Conservation (phyloP, 2,113 vertebrate species). For the Vanacampus margaritifer region DNA sequence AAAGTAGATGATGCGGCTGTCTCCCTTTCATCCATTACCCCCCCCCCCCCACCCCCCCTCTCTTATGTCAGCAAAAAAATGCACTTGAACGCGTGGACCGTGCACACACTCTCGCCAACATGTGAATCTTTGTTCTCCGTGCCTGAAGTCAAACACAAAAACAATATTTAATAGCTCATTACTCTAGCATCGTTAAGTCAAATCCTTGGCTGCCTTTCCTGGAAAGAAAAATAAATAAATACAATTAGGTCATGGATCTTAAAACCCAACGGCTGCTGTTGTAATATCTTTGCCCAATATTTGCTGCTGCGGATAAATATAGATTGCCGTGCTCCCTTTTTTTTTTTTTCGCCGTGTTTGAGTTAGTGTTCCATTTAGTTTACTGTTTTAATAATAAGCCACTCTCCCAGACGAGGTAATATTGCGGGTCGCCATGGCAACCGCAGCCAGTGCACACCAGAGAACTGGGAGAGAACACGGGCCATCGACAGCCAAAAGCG, state of each 20-base stretch:
- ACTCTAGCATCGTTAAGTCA: slow-evolving; percentile 11
- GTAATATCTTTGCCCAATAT: slow-evolving; percentile 2
- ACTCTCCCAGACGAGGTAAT: slow-evolving; percentile 33
- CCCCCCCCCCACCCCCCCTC: too few species aligned
- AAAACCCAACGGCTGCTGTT: slow-evolving; percentile 17
- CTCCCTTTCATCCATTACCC: slow-evolving; percentile 45
- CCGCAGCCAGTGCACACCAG: slow-evolving; percentile 24
- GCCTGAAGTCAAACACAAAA: slow-evolving; percentile 13
- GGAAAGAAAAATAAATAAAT: slow-evolving; percentile 16
- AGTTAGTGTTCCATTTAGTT: slow-evolving; percentile 32
- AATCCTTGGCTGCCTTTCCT: slow-evolving; percentile 12
- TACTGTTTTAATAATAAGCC: slow-evolving; percentile 34
- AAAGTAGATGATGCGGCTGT: slow-evolving; percentile 59
- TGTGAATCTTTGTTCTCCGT: slow-evolving; percentile 13
- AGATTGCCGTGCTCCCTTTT: slow-evolving; percentile 19
- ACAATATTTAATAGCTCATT: slow-evolving; percentile 14
- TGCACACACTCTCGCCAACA: slow-evolving; percentile 19
- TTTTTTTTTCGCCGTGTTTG: slow-evolving; percentile 21
- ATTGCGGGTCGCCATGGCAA: slow-evolving; percentile 44
- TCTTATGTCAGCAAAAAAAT: slow-evolving; percentile 70
- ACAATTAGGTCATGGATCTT: slow-evolving; percentile 19
- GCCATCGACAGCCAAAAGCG: slow-evolving; percentile 16
- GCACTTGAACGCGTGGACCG: slow-evolving; percentile 49
- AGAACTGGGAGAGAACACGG: slow-evolving; percentile 26
- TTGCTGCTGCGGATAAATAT: slow-evolving; percentile 30